Evolutionary conservation across 2,113 vertebrate species (phyloP), one percentile per base, ranked within the genome.

Genomic region (Prietella phreatophila): DNA sequence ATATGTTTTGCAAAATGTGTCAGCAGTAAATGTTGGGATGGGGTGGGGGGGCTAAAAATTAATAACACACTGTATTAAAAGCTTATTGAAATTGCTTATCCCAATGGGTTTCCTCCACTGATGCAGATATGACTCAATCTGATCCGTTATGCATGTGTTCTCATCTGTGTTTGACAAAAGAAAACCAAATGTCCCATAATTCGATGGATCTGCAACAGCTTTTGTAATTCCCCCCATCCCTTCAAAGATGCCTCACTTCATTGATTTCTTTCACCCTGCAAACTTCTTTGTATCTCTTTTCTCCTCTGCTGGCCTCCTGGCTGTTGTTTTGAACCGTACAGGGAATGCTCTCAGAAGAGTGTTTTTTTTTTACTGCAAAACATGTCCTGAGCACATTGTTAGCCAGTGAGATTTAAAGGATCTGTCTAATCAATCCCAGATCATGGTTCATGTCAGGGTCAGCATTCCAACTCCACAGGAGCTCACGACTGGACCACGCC

Each of bases 381-480:
- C 90, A 92, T 92, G 91, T 90, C 91, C 88, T 87, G 85, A 93
- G 92, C 91, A 92, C 91, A 92, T 92, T 93, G 91, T 93, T 93
- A 93, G 90, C 39, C 87, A 91, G 88, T 89, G 89, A 93, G 92
- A 92, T 90, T 92, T 92, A 93, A 93, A 91, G 86, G 85, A 86
- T 88, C 86, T 58, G 88, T 87, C 88, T 92, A 93, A 93, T 93
- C 90, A 91, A 89, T 90, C 76, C 90, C 92, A 93, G 92, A 92
- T 88, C 86, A 55, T 53, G 36, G 92, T 93, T 92, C 92, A 92
- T 61, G 61, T 78, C 61, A 78, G 88, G 92, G 92, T 92, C 92
- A 92, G 87, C 69, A 89, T 87, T 87, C 47, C 60, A 4, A 90
- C 87, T 89, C 89, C 80, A 88, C 90, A 79, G 89, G 88, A 90